Base-by-base conservation (phyloP, 2,113 vertebrate species). In the Antechinus flavipes region DNA sequence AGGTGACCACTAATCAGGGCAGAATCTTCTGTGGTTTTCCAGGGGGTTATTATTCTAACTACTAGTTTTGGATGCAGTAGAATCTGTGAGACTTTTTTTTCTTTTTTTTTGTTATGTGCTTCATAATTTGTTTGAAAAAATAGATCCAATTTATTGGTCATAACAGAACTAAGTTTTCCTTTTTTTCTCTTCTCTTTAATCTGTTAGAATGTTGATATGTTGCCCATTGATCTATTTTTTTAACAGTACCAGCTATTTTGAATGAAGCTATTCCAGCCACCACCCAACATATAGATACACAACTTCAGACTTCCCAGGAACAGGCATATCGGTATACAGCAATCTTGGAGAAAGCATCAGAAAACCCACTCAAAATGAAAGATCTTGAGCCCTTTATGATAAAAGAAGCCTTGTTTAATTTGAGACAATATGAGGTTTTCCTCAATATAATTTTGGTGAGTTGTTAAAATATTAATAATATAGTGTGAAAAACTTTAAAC, bases 381-480 rank as follows among this genome's bases (percentile, higher is more conserved):
- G 97, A 98, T 0, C 93, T 98, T 4, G 95, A 95, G 0, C 25
- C 89, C 0, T 94, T 93, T 8, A 97, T 98, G 94, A 94, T 99
- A 89, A 99, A 96, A 98, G 99, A 99, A 98, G 99, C 99, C 0
- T 98, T 99, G 0, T 99, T 99, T 97, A 99, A 99, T 14, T 94
- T 98, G 93, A 99, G 99, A 35, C 99, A 99, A 90, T 98, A 99
- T 0, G 99, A 99, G 94, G 97, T 96, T 27, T 99, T 99, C 97
- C 99, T 99, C 93, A 98, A 98, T 95, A 96, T 99, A 94, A 98
- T 99, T 93, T 97, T 99, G 99, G 99, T 99, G 98, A 99, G 99
- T 96, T 68, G 6, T 94, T 22, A 0, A 11, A 61, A 52, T 53
- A 30, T 27, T 26, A 90, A 27, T 19, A 42, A n/a, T 42, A 42